Conservation (phyloP, 2,113 vertebrate genomes). For the Zosterops borbonicus region DNA sequence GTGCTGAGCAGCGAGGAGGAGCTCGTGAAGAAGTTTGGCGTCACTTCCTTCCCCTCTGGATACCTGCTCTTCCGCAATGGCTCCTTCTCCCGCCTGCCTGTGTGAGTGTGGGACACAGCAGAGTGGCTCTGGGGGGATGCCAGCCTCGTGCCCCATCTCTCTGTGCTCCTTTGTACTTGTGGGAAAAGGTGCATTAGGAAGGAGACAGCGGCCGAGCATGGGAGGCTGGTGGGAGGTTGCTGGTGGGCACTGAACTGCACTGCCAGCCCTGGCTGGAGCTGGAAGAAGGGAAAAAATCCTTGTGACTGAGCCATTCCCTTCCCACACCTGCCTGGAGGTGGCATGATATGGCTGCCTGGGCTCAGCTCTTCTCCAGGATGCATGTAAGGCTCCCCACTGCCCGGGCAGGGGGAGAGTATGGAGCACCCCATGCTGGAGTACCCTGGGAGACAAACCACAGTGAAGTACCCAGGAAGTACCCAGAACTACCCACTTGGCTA, state of each 20-base stretch:
- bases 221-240: slow-evolving; percentile 14
- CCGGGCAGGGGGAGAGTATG: fast-evolving
- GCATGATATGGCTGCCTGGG: fast-evolving
- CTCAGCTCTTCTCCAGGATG: neutral
- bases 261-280: slow-evolving; percentile 31
- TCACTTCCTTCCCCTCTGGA: slow-evolving; percentile 86
- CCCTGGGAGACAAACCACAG: too few species aligned
- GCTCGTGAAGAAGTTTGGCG: slow-evolving; percentile 76
- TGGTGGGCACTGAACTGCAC: neutral
- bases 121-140: neutral
- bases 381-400: fast-evolving
- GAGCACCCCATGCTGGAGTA: too few species aligned
- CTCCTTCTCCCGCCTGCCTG: slow-evolving; percentile 74
- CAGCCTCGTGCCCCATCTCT: neutral
- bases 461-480: too few species aligned
- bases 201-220: slow-evolving; percentile 1
- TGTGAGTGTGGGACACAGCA: slow-evolving; percentile 72
- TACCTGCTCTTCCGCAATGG: slow-evolving; percentile 81
- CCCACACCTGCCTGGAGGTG: slow-evolving; percentile 64
- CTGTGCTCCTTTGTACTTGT: neutral
- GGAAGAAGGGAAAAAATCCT: slow-evolving; percentile 71
- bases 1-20: slow-evolving; percentile 77
- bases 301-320: slow-evolving; percentile 2
- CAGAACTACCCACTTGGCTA: neutral
- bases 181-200: slow-evolving; percentile 54